Evolutionary conservation across 2,888 invertebrate genomes (phyloP).

Genomic region (Oxystoma pomonae): DNA sequence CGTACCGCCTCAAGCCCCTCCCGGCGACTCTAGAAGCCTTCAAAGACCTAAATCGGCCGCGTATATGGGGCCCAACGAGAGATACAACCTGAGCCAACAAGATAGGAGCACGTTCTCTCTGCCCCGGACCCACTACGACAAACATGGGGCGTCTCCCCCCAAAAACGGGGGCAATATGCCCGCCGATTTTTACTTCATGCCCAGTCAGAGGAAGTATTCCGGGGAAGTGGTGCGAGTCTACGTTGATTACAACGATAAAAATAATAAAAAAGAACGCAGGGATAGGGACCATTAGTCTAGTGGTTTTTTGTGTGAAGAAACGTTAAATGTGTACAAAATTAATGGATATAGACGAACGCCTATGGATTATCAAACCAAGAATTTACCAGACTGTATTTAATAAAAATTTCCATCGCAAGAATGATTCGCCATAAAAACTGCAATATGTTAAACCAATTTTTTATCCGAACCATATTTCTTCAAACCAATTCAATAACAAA

Average conservation of each 20-base stretch:
- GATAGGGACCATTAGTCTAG: background rate
- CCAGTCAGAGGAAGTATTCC: conserved; percentile 88
- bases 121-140: conserved; percentile 61
- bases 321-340: too few species aligned
- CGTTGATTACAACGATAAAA: conserved; percentile 68
- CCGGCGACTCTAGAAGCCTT: conserved; percentile 58
- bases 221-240: conserved; percentile 84
- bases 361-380: too few species aligned
- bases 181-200: conserved; percentile 94
- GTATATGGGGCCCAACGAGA: conserved; percentile 45
- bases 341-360: too few species aligned
- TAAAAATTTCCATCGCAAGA: too few species aligned
- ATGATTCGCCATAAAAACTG: too few species aligned
- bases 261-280: conserved; percentile 52
- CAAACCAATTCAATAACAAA: too few species aligned
- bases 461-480: too few species aligned
- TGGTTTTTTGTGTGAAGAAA: too few species aligned
- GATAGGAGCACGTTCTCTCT: conserved; percentile 72
- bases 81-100: conserved; percentile 33
- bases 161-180: conserved; percentile 52
- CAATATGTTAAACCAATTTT: too few species aligned
- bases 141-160: conserved; percentile 33
- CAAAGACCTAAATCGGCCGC: conserved; percentile 52
- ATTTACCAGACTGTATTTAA: too few species aligned
- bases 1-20: conserved; percentile 36